Evolutionary conservation across 1,140 invertebrate genomes (phyloP).

Genomic region (Andrena cerasifolii): DNA sequence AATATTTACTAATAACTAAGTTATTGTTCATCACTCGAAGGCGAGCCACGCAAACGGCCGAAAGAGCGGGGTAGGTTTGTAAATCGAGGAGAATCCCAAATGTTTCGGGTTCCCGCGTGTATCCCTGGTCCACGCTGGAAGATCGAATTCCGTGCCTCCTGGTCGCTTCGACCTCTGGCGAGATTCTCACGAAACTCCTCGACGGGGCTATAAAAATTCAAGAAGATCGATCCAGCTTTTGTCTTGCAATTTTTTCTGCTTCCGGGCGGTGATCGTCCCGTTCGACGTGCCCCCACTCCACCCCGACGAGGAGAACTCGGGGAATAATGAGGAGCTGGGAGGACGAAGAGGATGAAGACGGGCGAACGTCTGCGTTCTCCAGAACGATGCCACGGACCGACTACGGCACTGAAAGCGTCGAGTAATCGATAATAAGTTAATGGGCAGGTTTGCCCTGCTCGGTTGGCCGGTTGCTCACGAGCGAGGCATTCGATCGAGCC

Average conservation of each 20-base stretch:
- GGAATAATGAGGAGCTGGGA: too few relatives aligned
- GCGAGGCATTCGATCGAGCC: slow-evolving; percentile 56
- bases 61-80: not conserved
- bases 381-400: not conserved
- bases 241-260: not conserved
- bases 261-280: not conserved
- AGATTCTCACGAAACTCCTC: slow-evolving; percentile 17
- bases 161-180: not conserved
- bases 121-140: slow-evolving; percentile 16
- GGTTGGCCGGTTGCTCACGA: slow-evolving; percentile 29
- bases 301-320: too few relatives aligned
- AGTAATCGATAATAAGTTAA: slow-evolving; percentile 73
- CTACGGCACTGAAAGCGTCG: slow-evolving; percentile 33
- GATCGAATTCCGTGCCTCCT: slow-evolving; percentile 22
- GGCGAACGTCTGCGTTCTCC: not conserved
- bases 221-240: not conserved
- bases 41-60: too few relatives aligned
- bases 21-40: too few relatives aligned
- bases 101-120: slow-evolving; percentile 36
- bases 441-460: slow-evolving; percentile 51
- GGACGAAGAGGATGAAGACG: not conserved
- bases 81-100: not conserved
- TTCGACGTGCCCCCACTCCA: not conserved
- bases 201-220: not conserved
- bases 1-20: too few relatives aligned